phyloP scores from a whole-genome alignment of 2,888 invertebrate genomes.

The Drosophila parthenogenetica region DNA sequence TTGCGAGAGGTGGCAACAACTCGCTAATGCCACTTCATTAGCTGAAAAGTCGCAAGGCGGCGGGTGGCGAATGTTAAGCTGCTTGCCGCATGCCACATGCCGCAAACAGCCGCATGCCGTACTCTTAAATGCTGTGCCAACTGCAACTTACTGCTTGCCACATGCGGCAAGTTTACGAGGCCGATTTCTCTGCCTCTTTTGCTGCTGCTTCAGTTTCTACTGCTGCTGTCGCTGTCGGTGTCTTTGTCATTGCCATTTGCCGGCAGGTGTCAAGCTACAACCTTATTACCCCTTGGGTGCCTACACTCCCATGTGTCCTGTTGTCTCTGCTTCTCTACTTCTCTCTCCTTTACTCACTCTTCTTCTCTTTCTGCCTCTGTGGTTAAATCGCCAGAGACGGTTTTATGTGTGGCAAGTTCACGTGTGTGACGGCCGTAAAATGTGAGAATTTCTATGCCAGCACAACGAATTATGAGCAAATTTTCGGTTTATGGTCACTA shows the following conservation, averaged over 20 bases:
- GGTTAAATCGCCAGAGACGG: conserved; percentile 67
- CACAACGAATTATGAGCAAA: conserved; percentile 73
- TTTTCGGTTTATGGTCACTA: conserved; percentile 74
- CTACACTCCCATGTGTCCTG: conserved; percentile 18
- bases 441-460: conserved; percentile 64
- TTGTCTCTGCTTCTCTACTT: conserved; percentile 5
- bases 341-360: neutral
- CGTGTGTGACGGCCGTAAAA: conserved; percentile 62
- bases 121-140: conserved; percentile 5
- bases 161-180: conserved; percentile 38
- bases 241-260: conserved; percentile 40
- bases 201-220: too few species aligned
- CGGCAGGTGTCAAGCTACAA: conserved; percentile 67
- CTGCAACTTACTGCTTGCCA: conserved; percentile 6
- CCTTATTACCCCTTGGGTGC: conserved; percentile 50
- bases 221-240: conserved; percentile 20
- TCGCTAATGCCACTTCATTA: conserved; percentile 67
- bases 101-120: conserved; percentile 13
- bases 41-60: conserved; percentile 53
- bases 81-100: conserved; percentile 12
- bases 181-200: conserved; percentile 8
- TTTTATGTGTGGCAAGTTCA: conserved; percentile 57
- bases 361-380: conserved; percentile 2
- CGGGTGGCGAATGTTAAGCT: conserved; percentile 35
- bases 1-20: conserved; percentile 23